A percentile compares a stretch with the other conserved stretches of the same genome.
These are phyloP conservation scores for Oasisia sp. DNA, from an alignment of 2,888 invertebrate species.

Conservation along the genomic window DNA sequence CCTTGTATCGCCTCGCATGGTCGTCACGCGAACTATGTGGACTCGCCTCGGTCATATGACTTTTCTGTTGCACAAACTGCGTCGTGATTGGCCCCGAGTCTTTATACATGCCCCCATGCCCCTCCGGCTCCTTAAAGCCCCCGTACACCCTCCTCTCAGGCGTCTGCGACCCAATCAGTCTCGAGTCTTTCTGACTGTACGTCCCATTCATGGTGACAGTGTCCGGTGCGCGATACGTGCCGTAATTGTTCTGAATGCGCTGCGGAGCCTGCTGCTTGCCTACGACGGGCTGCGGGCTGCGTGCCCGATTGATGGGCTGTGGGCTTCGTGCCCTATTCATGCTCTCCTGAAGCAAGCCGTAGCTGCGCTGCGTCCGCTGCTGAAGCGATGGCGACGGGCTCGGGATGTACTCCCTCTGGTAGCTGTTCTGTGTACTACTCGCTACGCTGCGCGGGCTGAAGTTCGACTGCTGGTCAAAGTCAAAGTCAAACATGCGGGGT, in stretches of 20 bases:
- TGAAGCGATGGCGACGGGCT: constrained; percentile 18
- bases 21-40: constrained; percentile 18
- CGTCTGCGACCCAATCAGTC: background rate
- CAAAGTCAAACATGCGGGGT: constrained; percentile 35
- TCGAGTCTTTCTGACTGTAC: background rate
- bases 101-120: background rate
- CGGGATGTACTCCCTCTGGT: constrained; percentile 21
- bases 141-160: background rate
- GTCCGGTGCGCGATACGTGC: background rate
- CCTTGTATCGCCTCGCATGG: constrained; percentile 18
- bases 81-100: background rate
- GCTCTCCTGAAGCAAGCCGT: constrained; percentile 8
- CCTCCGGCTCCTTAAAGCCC: background rate
- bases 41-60: background rate
- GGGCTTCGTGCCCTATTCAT: background rate
- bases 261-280: background rate
- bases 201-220: background rate
- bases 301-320: background rate
- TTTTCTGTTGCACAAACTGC: constrained; percentile 9
- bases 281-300: background rate
- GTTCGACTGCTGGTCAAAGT: constrained; percentile 18
- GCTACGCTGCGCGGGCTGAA: background rate
- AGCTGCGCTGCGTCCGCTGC: constrained; percentile 17
- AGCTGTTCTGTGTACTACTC: constrained; percentile 28
- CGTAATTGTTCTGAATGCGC: constrained; percentile 5